Conservation (phyloP, 2,113 vertebrate genomes). For the Vanacampus margaritifer region DNA sequence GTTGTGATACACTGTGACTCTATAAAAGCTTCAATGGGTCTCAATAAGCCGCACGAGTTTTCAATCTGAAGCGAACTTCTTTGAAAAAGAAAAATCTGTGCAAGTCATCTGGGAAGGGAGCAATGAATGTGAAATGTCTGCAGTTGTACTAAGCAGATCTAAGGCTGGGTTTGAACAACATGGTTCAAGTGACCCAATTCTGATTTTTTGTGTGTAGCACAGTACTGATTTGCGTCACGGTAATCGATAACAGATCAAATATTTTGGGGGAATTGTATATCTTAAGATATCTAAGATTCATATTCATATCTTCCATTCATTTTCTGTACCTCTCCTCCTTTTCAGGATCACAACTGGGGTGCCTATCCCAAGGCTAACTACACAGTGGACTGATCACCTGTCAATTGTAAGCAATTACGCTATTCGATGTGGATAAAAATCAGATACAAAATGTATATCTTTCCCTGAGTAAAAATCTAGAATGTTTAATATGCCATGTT, state of each 20-base stretch:
- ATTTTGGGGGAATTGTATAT: not conserved
- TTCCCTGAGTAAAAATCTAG: too few species aligned
- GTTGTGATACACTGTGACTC: constrained; percentile 45
- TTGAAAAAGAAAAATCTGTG: not conserved
- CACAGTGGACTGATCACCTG: not conserved
- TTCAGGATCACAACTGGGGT: not conserved
- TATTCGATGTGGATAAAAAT: too few species aligned
- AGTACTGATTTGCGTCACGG: not conserved
- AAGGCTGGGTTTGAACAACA: not conserved
- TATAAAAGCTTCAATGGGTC: constrained; percentile 29
- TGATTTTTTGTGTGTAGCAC: not conserved
- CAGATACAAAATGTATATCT: too few species aligned
- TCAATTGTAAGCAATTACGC: not conserved
- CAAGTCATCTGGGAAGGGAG: not conserved
- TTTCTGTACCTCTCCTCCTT: not conserved
- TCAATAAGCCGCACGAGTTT: not conserved
- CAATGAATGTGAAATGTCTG: not conserved
- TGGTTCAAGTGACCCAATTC: not conserved
- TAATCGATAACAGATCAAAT: not conserved
- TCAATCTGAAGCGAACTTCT: not conserved
- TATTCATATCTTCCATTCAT: not conserved
- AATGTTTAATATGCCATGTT: too few species aligned
- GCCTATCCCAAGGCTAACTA: not conserved
- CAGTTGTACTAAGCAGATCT: not conserved
- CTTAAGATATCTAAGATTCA: not conserved